A percentile compares a stretch with the other conserved stretches of the same genome.
These are phyloP conservation scores for Magallana angulata DNA, from an alignment of 1,140 invertebrate genomes.

Conservation along the genomic window DNA sequence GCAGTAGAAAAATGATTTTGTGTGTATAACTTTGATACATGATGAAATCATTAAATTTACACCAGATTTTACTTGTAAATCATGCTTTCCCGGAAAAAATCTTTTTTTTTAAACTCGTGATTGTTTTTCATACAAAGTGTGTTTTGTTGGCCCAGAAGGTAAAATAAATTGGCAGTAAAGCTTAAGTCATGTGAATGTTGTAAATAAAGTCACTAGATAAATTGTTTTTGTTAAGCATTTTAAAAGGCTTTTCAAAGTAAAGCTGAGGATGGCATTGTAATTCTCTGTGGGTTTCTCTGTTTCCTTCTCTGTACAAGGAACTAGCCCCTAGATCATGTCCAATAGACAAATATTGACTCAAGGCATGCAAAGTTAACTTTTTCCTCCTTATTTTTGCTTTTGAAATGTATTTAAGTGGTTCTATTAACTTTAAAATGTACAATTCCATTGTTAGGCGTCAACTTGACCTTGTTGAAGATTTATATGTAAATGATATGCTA, in stretches of 20 bases:
- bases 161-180: no score
- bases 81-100: no score
- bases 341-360: background rate
- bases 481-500: conserved; percentile 22
- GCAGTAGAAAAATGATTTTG: no score
- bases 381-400: background rate
- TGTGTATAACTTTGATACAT: no score
- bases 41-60: no score
- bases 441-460: background rate
- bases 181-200: background rate
- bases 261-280: background rate
- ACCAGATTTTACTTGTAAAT: no score
- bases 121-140: no score
- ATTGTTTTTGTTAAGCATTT: conserved; percentile 19
- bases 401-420: background rate
- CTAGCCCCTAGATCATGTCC: background rate
- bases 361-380: background rate
- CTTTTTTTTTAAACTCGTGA: no score
- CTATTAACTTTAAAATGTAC: background rate
- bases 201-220: background rate
- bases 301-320: background rate
- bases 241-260: background rate
- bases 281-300: background rate
- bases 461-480: background rate
- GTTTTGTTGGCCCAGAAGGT: no score